Evolutionary conservation across 2,888 invertebrate species (phyloP), one percentile per base, ranked within the genome.

Genomic region (Axea sp.): DNA sequence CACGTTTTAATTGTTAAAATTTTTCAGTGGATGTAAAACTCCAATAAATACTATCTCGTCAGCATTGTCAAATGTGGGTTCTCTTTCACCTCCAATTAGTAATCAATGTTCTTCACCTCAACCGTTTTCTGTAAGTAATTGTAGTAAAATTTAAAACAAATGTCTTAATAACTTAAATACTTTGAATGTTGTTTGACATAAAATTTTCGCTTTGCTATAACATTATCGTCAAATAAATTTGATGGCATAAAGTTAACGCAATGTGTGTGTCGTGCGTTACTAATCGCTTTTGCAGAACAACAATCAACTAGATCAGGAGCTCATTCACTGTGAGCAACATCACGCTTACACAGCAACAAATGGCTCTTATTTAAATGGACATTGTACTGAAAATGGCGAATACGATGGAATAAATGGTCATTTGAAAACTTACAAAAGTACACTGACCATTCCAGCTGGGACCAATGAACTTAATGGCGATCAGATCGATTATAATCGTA

Each of bases 11-110:
- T n/a, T n/a, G n/a, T n/a, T 4, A 19, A 24, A 24, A 8, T 2
- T 73, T 87, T 86, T 12, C 83, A 92, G 94, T 72, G 92, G 93
- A 83, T 90, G 91, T 77, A 93, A 92, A 85, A 89, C 92, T 81
- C 94, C 94, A 75, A 92, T 91, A 75, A 92, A 91, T 83, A 91
- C 93, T 45, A 94, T 95, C 82, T 92, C 94, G 64, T 92, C 94
- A 64, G 94, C 94, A 60, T 89, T 95, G 77, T 89, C 89, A 73
- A 84, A 82, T 67, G 72, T 81, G 14, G 77, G 87, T 86, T 91
- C 92, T 65, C 85, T 92, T 31, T 90, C 92, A 15, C 92, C 93
- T 73, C 90, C 90, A 82, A 89, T 90, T 80, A 91, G 90, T 84
- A 89, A 89, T 74, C 91, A 90, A 79, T 91, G 91, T 77, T 90